Base-by-base conservation (phyloP, 2,888 invertebrate species). In the Sinotaia quadrata region DNA sequence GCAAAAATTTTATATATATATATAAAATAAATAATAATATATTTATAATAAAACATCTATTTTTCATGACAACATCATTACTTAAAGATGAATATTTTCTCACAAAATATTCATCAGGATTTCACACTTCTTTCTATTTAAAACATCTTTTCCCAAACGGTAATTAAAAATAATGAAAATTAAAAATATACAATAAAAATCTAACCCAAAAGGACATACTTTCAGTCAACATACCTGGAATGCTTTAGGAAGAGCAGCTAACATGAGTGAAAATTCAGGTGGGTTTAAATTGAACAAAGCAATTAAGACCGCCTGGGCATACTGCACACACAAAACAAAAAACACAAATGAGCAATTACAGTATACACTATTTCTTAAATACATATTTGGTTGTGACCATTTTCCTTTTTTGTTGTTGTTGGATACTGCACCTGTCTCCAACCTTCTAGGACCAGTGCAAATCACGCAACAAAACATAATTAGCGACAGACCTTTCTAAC, bases 261-360 rank as follows among this genome's bases (percentile, higher is more conserved):
- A 78, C 76, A 96, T 90, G 86, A 93, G 92, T 47, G 95, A 95
- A 88, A 97, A 94, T 91, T 96, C 93, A 37, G 95, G 93, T 1
- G 96, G 93, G 88, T 96, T 96, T 77, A 95, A 92, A 90, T 96
- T 95, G 90, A 96, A 98, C 66, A 98, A 90, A 7, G 94, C 93
- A 65, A 95, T 92, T 61, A 97, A 90, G 78, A 90, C 92, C 86
- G 86, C 92, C 89, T 93, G 91, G 31, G 91, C 89, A 1, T 92
- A 85, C 88, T 89, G 79, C 34, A 83, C 80, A 33, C n/a, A n/a
- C n/a, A 52, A 51, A 56, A 41, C 41, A 66, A 15, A 49, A 15
- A 36, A 47, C 15, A 21, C 8, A 47, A 1, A 7, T 47, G 8
- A 24, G 7, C 24, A 21, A 47, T 47, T 47, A n/a, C n/a, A n/a